Conservation (phyloP, 2,888 invertebrate genomes). For the Rotaria macrura region DNA sequence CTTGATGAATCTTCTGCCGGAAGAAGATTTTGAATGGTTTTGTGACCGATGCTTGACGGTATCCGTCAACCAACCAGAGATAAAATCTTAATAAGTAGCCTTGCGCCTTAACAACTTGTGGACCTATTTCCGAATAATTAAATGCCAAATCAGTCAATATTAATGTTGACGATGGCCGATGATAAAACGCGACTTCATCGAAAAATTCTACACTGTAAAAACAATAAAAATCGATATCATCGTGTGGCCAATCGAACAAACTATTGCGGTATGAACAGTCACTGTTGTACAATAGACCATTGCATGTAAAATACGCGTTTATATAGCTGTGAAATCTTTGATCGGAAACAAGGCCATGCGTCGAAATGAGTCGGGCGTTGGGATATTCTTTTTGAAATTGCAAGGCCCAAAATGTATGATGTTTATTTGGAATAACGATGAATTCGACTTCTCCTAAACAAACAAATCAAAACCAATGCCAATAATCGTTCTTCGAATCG, state of each 20-base stretch:
- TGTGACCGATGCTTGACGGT: background rate
- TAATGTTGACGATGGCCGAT: background rate
- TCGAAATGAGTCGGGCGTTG: background rate
- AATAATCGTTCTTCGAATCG: too few species aligned
- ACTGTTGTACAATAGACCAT: background rate
- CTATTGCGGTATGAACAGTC: background rate
- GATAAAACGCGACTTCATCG: background rate
- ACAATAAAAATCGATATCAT: background rate
- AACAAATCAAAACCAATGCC: too few species aligned
- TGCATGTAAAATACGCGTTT: background rate
- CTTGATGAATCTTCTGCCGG: background rate
- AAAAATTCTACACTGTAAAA: background rate
- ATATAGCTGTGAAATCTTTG: background rate
- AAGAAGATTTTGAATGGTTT: background rate
- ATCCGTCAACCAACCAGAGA: background rate
- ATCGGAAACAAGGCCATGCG: background rate
- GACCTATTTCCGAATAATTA: background rate
- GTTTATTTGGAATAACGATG: too few species aligned
- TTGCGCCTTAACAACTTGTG: background rate
- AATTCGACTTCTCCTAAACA: too few species aligned
- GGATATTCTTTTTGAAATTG: too few species aligned
- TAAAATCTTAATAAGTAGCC: background rate
- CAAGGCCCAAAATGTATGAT: too few species aligned
- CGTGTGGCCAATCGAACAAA: background rate
- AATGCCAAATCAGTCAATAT: background rate